Evolutionary conservation across 2,888 invertebrate genomes (phyloP).

Genomic region (Lampropteryx suffumata): DNA sequence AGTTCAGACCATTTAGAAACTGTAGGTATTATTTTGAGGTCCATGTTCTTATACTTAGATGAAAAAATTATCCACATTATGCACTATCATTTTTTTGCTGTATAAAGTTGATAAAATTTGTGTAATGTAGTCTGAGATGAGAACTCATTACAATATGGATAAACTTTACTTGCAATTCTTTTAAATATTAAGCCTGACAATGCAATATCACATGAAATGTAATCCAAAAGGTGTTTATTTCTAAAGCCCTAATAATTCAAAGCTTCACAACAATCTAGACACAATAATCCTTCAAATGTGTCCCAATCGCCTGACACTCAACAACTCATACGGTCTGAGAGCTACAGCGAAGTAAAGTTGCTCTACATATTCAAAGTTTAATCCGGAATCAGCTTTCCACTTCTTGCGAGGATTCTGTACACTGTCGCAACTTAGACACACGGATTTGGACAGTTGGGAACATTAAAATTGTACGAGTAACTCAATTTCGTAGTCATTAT

Average conservation of each 20-base stretch:
- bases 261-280: conserved; percentile 13
- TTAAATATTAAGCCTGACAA: no score
- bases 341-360: conserved; percentile 41
- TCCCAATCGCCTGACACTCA: conserved; percentile 22
- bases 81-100: no score
- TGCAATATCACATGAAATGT: no score
- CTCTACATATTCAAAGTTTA: conserved; percentile 74
- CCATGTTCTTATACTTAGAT: no score
- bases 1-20: background rate
- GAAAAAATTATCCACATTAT: no score
- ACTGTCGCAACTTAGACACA: conserved; percentile 25
- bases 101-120: no score
- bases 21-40: background rate
- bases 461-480: conserved; percentile 22
- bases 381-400: conserved; percentile 68
- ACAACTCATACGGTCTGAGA: conserved; percentile 24
- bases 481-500: conserved; percentile 14
- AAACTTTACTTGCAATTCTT: no score
- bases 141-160: no score
- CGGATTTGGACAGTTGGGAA: conserved; percentile 25
- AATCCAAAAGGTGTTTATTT: no score
- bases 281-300: conserved; percentile 23
- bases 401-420: conserved; percentile 42
- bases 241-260: background rate
- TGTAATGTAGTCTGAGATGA: no score